Conservation (phyloP, 2,888 invertebrate species). For the Pimpla rufipes region DNA sequence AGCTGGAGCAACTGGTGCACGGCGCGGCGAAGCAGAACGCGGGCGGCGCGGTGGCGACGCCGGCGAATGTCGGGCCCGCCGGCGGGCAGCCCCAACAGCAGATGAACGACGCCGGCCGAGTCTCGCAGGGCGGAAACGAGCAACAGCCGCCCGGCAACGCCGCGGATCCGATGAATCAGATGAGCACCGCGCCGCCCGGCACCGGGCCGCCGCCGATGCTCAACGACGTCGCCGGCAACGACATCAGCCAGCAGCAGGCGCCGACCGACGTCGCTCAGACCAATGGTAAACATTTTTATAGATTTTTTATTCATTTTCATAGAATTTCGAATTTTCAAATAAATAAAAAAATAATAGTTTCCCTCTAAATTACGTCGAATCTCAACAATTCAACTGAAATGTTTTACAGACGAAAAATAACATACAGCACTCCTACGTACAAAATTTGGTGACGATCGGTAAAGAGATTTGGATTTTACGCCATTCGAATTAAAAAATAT, state of each 20-base stretch:
- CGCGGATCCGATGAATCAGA: constrained; percentile 80
- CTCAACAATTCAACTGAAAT: too few species aligned
- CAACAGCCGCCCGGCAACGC: constrained; percentile 72
- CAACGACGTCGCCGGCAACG: constrained; percentile 77
- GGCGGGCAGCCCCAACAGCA: constrained; percentile 79
- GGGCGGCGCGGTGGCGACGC: constrained; percentile 58
- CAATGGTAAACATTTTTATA: constrained; percentile 80
- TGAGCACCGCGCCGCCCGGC: constrained; percentile 83
- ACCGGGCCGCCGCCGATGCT: constrained; percentile 82
- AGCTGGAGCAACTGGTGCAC: constrained; percentile 83
- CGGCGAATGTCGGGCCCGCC: constrained; percentile 76
- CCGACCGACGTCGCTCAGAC: constrained; percentile 77
- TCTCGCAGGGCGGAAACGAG: constrained; percentile 83
- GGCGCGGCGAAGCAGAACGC: constrained; percentile 81
- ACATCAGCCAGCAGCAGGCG: constrained; percentile 73
- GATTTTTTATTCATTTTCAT: too few species aligned
- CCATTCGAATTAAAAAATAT: too few species aligned
- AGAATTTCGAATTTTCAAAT: too few species aligned
- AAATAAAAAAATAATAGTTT: too few species aligned
- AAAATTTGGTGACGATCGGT: too few species aligned
- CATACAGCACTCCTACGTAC: too few species aligned
- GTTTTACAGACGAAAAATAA: too few species aligned
- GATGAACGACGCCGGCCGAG: constrained; percentile 80
- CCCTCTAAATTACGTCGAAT: too few species aligned
- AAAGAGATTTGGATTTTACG: background rate